Conservation (phyloP, 2,113 vertebrate species). For the Embiotoca jacksoni region DNA sequence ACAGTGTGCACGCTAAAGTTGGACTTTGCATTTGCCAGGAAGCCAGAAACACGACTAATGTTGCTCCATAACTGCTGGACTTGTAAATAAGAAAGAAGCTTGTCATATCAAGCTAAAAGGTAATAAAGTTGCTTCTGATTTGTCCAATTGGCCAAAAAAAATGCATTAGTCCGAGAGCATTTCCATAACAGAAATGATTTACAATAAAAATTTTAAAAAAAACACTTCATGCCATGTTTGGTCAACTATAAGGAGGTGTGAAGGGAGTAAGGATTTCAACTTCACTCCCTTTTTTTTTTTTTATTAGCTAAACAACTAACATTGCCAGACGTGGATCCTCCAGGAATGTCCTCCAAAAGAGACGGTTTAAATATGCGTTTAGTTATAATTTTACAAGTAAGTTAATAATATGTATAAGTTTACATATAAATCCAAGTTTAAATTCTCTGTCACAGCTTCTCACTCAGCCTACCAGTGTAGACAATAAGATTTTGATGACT, state of each 20-base stretch:
- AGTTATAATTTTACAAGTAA: background rate
- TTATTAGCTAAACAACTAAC: too few relatives aligned
- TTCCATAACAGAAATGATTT: background rate
- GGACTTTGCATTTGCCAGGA: background rate
- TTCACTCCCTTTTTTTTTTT: too few relatives aligned
- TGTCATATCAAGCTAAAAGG: background rate
- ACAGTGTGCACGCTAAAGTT: slow-evolving; percentile 2
- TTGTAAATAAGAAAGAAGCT: background rate
- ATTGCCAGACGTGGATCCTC: too few relatives aligned
- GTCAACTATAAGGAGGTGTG: too few relatives aligned
- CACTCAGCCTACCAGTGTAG: background rate
- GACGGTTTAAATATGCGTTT: too few relatives aligned
- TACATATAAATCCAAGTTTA: background rate
- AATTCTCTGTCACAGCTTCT: background rate
- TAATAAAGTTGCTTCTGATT: background rate
- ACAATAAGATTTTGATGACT: background rate
- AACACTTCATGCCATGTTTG: too few relatives aligned
- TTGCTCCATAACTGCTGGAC: background rate
- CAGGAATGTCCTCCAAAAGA: too few relatives aligned
- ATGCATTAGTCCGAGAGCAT: background rate
- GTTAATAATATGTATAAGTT: too few relatives aligned
- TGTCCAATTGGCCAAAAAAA: background rate
- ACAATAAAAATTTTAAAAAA: background rate
- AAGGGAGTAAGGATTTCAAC: too few relatives aligned
- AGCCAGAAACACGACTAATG: background rate